phyloP scores from a whole-genome alignment of 2,888 invertebrate species.

The Lathronympha strigana region DNA sequence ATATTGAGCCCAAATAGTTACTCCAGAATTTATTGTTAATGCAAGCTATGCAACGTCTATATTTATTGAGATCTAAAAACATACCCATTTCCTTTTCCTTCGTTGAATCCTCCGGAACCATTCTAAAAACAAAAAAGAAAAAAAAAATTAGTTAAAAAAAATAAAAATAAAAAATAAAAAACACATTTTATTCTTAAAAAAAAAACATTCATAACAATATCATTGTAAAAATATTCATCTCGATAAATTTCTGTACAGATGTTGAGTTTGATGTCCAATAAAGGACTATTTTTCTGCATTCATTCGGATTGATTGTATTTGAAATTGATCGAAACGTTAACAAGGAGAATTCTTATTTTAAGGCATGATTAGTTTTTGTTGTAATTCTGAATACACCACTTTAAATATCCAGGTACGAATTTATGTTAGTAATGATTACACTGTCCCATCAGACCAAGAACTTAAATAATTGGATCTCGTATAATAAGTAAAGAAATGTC shows the following conservation, averaged over 20 bases:
- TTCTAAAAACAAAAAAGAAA: conserved; percentile 91
- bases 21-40: no score
- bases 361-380: conserved; percentile 1
- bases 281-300: not conserved
- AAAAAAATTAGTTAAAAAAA: conserved; percentile 76
- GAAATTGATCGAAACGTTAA: conserved; percentile 38
- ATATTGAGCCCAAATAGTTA: no score
- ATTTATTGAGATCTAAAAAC: conserved; percentile 59
- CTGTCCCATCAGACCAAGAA: conserved; percentile 11
- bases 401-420: conserved; percentile 12
- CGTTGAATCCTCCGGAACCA: conserved; percentile 91
- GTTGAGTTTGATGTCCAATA: not conserved
- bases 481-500: conserved; percentile 5
- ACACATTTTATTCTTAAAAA: conserved; percentile 64
- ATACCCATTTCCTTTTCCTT: conserved; percentile 93
- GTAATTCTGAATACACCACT: not conserved
- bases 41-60: no score
- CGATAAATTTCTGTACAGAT: conserved; percentile 47
- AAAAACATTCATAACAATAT: conserved; percentile 49
- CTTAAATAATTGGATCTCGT: conserved; percentile 16
- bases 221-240: conserved; percentile 44
- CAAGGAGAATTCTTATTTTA: conserved; percentile 36
- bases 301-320: not conserved
- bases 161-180: conserved; percentile 59
- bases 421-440: not conserved